Percentiles rank a stretch among this genome's conserved stretches.
Conservation (phyloP, 2,797 vertebrate genomes). For the Rhincodon typus region DNA sequence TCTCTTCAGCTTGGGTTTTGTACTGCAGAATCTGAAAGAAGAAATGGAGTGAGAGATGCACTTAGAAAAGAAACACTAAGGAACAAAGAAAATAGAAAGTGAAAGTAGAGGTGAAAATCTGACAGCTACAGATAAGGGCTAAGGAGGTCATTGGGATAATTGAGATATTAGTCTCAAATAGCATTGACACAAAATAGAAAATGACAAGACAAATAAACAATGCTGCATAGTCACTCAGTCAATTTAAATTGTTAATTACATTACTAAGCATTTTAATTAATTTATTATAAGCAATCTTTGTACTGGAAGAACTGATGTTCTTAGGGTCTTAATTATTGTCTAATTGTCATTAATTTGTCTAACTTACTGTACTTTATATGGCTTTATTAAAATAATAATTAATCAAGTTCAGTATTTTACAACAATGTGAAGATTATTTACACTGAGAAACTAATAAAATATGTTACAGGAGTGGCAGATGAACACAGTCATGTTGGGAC, state of each 20-base stretch:
- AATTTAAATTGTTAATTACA: neutral
- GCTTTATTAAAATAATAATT: neutral
- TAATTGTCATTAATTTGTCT: neutral
- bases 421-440: neutral
- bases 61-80: neutral
- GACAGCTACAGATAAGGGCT: neutral
- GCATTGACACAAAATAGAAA: neutral
- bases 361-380: neutral
- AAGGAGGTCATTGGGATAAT: neutral
- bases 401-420: neutral
- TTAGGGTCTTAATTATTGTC: neutral
- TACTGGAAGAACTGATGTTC: neutral
- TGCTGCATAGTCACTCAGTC: neutral
- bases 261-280: neutral
- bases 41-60: neutral
- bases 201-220: neutral
- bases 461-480: neutral
- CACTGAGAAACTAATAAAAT: neutral
- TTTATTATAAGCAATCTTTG: neutral
- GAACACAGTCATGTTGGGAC: neutral
- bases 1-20: neutral
- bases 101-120: neutral
- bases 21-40: neutral
- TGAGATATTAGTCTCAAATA: neutral
- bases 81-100: neutral